These are phyloP conservation scores for Volucella zonaria DNA, from an alignment of 2,888 invertebrate species.

Conservation along the genomic window DNA sequence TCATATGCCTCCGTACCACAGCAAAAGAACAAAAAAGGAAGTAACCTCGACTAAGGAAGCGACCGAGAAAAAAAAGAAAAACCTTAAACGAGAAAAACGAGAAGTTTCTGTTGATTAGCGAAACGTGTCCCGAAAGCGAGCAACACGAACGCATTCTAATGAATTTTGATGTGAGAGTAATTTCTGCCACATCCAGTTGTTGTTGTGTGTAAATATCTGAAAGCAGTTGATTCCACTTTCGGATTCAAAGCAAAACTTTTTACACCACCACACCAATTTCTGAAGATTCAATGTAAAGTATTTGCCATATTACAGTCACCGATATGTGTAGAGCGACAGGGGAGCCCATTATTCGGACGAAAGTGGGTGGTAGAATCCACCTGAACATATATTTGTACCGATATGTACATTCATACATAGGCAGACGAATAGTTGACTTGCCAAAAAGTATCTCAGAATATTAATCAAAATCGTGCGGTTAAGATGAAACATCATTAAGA, in stretches of 20 bases:
- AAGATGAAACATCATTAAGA: slow-evolving; percentile 30
- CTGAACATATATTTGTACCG: too few relatives aligned
- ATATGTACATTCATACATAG: too few relatives aligned
- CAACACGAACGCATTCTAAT: slow-evolving; percentile 11
- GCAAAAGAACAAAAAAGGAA: too few relatives aligned
- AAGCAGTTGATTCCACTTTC: slow-evolving; percentile 8
- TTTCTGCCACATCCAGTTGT: background rate
- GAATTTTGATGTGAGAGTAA: too few relatives aligned
- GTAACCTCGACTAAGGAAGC: too few relatives aligned
- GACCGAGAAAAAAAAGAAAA: background rate
- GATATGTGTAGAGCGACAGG: background rate
- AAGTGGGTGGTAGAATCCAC: too few relatives aligned
- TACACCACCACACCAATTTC: background rate
- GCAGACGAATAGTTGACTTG: background rate
- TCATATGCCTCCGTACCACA: background rate
- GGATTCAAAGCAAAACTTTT: slow-evolving; percentile 17
- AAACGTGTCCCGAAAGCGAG: background rate
- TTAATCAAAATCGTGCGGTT: slow-evolving; percentile 42
- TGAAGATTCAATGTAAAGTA: background rate
- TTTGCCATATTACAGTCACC: slow-evolving; percentile 10
- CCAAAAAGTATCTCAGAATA: slow-evolving; percentile 3
- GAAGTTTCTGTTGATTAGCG: background rate
- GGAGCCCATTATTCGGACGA: background rate
- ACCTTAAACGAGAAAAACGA: background rate
- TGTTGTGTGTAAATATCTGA: background rate